A percentile compares a stretch with the other conserved stretches of the same genome.
Conservation (phyloP, 1,140 invertebrate genomes). For the Tetragonula clypearis region DNA sequence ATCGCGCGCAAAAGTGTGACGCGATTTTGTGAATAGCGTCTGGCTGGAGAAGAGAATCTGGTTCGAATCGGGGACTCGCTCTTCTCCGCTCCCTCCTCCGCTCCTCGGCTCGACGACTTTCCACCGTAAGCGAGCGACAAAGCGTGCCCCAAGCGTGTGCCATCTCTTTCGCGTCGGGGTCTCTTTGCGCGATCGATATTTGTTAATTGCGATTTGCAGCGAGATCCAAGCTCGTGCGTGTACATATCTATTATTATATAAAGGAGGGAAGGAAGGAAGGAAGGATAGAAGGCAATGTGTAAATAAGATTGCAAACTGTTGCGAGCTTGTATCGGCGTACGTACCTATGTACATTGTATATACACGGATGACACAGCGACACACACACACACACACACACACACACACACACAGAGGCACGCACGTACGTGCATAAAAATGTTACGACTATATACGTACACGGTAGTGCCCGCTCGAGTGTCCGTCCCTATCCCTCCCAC, state of each 20-base stretch:
- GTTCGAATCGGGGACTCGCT: constrained; percentile 28
- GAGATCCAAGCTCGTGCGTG: constrained; percentile 4
- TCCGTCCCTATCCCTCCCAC: too few species aligned
- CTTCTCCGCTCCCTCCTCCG: constrained; percentile 18
- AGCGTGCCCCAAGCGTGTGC: constrained; percentile 24
- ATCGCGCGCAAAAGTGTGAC: constrained; percentile 31
- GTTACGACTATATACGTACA: too few species aligned
- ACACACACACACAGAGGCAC: too few species aligned
- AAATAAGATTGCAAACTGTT: constrained; percentile 43
- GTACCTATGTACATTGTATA: constrained; percentile 50
- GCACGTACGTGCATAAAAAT: too few species aligned
- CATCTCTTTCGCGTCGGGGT: constrained; percentile 33
- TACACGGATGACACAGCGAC: neutral
- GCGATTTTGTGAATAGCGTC: constrained; percentile 52
- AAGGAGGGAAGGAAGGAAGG: neutral
- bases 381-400: too few species aligned
- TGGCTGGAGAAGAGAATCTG: constrained; percentile 26
- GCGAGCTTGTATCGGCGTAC: constrained; percentile 32
- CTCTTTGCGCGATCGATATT: constrained; percentile 1
- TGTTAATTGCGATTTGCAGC: constrained; percentile 26
- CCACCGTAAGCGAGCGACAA: constrained; percentile 37
- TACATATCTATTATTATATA: constrained; percentile 14
- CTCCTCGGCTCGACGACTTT: constrained; percentile 45
- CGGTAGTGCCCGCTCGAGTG: too few species aligned
- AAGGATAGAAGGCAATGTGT: constrained; percentile 25